A percentile compares a stretch with the other conserved stretches of the same genome.
These are phyloP conservation scores for Nomada ferruginata DNA, from an alignment of 2,888 invertebrate species.

Conservation along the genomic window DNA sequence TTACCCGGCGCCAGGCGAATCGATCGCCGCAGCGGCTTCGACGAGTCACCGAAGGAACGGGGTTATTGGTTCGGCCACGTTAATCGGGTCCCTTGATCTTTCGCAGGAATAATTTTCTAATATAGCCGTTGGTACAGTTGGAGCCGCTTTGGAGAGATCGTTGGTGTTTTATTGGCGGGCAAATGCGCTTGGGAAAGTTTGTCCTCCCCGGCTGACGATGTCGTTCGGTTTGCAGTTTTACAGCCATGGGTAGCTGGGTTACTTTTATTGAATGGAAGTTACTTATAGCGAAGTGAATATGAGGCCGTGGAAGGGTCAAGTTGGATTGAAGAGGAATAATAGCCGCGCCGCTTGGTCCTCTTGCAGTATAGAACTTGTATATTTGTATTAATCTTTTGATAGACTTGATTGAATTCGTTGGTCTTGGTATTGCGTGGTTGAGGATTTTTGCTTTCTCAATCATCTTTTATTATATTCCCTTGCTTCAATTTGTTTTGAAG, in stretches of 20 bases:
- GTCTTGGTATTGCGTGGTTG: too few species aligned
- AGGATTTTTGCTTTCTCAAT: too few species aligned
- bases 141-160: neutral
- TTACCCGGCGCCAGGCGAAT: neutral
- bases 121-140: conserved; percentile 8
- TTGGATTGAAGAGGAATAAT: neutral
- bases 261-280: neutral
- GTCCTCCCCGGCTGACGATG: neutral
- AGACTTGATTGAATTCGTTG: too few species aligned
- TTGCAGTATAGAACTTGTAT: too few species aligned
- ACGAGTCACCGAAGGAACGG: neutral
- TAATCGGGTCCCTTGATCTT: conserved; percentile 51
- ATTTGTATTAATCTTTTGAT: too few species aligned
- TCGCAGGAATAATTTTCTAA: conserved; percentile 25
- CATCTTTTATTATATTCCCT: too few species aligned
- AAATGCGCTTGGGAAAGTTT: conserved; percentile 2
- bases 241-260: neutral
- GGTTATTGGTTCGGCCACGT: conserved; percentile 38
- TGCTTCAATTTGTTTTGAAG: too few species aligned
- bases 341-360: too few species aligned
- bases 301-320: neutral
- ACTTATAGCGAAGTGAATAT: neutral
- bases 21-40: conserved; percentile 22
- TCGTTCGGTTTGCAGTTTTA: neutral
- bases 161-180: conserved; percentile 18